Conservation (phyloP, 1,140 invertebrate genomes). For the Aphelenchoides besseyi region DNA sequence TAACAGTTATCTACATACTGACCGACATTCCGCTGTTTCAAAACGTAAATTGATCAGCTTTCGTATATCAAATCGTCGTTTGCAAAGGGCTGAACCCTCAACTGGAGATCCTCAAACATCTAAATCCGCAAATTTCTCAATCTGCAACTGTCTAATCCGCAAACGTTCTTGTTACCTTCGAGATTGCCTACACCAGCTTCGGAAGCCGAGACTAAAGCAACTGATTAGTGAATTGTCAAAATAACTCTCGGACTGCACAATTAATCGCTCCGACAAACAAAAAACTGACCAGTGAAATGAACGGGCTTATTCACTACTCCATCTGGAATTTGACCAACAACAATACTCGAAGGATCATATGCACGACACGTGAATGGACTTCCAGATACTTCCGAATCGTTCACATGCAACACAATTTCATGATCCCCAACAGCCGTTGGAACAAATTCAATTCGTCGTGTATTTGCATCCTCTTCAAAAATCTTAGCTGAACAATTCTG, state of each 20-base stretch:
- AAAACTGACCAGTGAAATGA: slow-evolving; percentile 78
- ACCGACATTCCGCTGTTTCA: too few species aligned
- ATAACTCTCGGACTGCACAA: too few species aligned
- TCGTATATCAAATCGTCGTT: too few species aligned
- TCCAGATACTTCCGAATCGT: slow-evolving; percentile 38
- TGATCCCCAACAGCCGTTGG: slow-evolving; percentile 84
- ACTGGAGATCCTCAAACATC: too few species aligned
- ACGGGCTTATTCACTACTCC: slow-evolving; percentile 85
- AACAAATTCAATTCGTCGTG: slow-evolving; percentile 79
- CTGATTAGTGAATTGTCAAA: background rate
- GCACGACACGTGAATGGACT: slow-evolving; percentile 72
- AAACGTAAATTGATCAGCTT: too few species aligned
- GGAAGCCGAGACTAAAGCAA: slow-evolving; percentile 83
- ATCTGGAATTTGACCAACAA: slow-evolving; percentile 78
- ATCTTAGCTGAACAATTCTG: slow-evolving; percentile 26
- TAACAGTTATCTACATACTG: too few species aligned
- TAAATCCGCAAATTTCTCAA: too few species aligned
- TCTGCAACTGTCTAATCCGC: too few species aligned
- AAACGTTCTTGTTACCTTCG: too few species aligned
- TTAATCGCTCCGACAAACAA: slow-evolving; percentile 19
- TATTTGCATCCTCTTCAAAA: slow-evolving; percentile 25
- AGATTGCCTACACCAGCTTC: slow-evolving; percentile 94
- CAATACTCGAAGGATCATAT: slow-evolving; percentile 86
- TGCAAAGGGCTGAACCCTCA: too few species aligned
- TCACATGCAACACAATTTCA: slow-evolving; percentile 72